Evolutionary conservation across 2,113 vertebrate species (phyloP), one percentile per base, ranked within the genome.

Genomic region (Phylloscopus trochiloides): DNA sequence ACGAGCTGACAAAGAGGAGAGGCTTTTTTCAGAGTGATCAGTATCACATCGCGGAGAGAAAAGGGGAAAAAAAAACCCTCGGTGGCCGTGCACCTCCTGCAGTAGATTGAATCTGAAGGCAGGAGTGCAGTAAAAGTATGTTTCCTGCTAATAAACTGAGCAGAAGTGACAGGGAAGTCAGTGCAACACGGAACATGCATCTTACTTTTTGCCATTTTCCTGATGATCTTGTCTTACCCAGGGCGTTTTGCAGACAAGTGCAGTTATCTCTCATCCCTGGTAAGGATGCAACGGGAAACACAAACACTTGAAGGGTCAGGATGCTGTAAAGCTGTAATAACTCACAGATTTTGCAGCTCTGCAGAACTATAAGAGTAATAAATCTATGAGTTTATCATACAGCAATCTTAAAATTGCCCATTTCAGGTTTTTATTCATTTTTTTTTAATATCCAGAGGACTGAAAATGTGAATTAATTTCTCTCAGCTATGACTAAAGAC

Each of bases 141-240:
- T 83, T 91, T 97, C 40, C 78, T 84, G 63, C 68, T 96, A 77
- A 92, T 89, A 96, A 95, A 61, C 42, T 88, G 93, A 97, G 62
- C 68, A 72, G 52, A 97, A 92, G 86, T 68, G 97, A 97, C 96
- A 95, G 77, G 80, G 84, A 89, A 96, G 94, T 94, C 95, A 91
- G 80, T 10, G 68, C 77, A 43, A 31, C 84, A 47, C 1, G 20
- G 76, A 83, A 74, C 22, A 14, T 54, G 70, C 83, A 92, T 88
- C 89, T 91, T 61, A 6, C 75, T 84, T 80, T 73, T 74, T 96
- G 90, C 92, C 50, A 31, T 94, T 89, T 92, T 91, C 91, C 93
- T 70, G 76, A 87, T 74, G 90, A 68, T 93, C 93, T 75, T 55
- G 61, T 88, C 72, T 96, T 83, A 93, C 90, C 93, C 40, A 51